These are phyloP conservation scores for Styela clava DNA, from an alignment of 23 tunicate genomes.

Conservation along the genomic window DNA sequence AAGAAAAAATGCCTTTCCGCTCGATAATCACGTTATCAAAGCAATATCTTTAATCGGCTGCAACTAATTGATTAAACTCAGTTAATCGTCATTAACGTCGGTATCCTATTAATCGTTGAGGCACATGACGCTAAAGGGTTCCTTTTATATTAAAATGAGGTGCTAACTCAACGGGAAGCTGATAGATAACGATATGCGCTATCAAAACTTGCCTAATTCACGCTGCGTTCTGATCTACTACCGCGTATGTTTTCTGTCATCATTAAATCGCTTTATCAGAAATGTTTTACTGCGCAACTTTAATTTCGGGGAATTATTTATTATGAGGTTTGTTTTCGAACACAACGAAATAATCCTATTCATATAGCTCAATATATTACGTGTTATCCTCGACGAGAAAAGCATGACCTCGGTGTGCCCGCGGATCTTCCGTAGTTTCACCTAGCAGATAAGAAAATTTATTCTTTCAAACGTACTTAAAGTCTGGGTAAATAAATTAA, in stretches of 20 bases:
- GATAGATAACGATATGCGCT: neutral
- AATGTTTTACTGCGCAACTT: no score
- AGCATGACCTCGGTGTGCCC: neutral
- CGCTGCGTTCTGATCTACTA: neutral
- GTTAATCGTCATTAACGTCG: neutral
- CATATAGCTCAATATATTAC: neutral
- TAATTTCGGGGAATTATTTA: neutral
- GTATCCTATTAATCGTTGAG: neutral
- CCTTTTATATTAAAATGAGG: neutral
- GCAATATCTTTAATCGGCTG: neutral
- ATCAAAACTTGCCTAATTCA: neutral
- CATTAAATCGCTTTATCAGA: no score
- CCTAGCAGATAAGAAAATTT: neutral
- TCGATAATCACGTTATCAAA: constrained; percentile 2
- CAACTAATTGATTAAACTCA: constrained; percentile 12
- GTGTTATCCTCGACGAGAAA: neutral
- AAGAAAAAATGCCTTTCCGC: constrained; percentile 14
- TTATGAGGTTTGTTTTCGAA: neutral
- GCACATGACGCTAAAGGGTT: neutral
- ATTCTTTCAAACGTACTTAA: neutral
- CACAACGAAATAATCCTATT: neutral
- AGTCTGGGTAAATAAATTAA: neutral
- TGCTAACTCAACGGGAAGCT: neutral
- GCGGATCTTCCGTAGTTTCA: neutral
- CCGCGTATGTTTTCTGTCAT: no score